These are phyloP conservation scores for Maniola jurtina DNA, from an alignment of 1,140 invertebrate species.

Conservation along the genomic window DNA sequence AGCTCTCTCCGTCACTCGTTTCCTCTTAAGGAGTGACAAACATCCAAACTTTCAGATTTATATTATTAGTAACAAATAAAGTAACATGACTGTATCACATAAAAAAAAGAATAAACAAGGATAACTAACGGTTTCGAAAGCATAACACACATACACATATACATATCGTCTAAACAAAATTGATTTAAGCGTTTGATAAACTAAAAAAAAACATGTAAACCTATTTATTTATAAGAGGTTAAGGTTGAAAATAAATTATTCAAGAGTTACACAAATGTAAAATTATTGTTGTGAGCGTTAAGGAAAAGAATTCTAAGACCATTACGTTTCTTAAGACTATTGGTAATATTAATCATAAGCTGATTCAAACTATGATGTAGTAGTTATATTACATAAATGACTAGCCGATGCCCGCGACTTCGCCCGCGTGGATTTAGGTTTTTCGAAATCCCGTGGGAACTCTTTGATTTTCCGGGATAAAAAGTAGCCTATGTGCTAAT, in stretches of 20 bases:
- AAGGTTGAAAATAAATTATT: neutral
- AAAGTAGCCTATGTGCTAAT: no score
- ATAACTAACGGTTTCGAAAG: conserved; percentile 42
- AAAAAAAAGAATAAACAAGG: conserved; percentile 49
- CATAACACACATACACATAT: conserved; percentile 59
- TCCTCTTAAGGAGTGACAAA: no score
- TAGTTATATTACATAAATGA: no score
- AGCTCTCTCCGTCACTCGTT: no score
- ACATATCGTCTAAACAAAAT: conserved; percentile 36
- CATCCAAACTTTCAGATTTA: no score
- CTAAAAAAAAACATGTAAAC: neutral
- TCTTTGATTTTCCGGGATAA: no score
- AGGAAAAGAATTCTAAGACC: conserved; percentile 60
- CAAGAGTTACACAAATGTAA: conserved; percentile 1
- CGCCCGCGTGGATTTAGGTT: no score
- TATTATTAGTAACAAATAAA: no score
- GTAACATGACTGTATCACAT: conserved; percentile 29
- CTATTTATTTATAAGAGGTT: neutral
- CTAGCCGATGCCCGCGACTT: no score
- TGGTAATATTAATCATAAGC: conserved; percentile 1
- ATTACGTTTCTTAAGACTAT: conserved; percentile 50
- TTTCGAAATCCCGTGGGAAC: no score
- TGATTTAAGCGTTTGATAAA: conserved; percentile 20
- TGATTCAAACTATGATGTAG: no score
- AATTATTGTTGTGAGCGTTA: conserved; percentile 26